Base-by-base conservation (phyloP, 2,113 vertebrate species). In the Otolemur garnettii region DNA sequence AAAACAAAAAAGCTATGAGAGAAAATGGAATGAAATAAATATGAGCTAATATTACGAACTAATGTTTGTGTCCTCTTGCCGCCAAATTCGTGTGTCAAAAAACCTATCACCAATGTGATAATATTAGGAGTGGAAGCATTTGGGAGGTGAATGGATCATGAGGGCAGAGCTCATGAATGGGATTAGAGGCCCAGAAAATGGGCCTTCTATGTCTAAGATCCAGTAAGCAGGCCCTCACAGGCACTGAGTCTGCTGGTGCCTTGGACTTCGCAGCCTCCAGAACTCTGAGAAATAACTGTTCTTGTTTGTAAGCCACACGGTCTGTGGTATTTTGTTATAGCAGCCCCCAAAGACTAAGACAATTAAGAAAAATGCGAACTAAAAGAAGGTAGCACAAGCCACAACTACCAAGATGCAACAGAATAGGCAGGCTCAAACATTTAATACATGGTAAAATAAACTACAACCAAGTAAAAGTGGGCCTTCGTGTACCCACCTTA, bases 1-100 rank as follows among this genome's bases (percentile, higher is more conserved):
- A 26, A 66, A 81, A 53, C 64, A 93, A 84, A 95, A 87, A 87
- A 57, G n/a, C 30, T 17, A 79, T 78, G 64, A 87, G 24, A 78
- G 6, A 74, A 74, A 84, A 90, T 26, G 30, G 86, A 38, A 91
- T 53, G 15, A 69, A 85, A 80, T 89, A 82, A 86, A 90, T 60
- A 69, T 15, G 42, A 60, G 14, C 57, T 53, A 53, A 53, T 77
- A 38, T 38, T 62, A 57, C 33, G 18, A 33, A 57, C 17, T 14
- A 45, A 30, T 90, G 60, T 26, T n/a, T 28, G 24, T 74, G 24
- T 57, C n/a, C 38, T 15, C 42, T 22, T 11, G 6, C n/a, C 60
- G 6, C 10, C 14, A 78, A 28, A 35, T 78, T 53, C 21, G 13
- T 28, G 22, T n/a, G 60, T 13, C 38, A 10, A 26, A 79, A 79